Conservation (phyloP, 2,797 vertebrate genomes). For the Mus spretus region DNA sequence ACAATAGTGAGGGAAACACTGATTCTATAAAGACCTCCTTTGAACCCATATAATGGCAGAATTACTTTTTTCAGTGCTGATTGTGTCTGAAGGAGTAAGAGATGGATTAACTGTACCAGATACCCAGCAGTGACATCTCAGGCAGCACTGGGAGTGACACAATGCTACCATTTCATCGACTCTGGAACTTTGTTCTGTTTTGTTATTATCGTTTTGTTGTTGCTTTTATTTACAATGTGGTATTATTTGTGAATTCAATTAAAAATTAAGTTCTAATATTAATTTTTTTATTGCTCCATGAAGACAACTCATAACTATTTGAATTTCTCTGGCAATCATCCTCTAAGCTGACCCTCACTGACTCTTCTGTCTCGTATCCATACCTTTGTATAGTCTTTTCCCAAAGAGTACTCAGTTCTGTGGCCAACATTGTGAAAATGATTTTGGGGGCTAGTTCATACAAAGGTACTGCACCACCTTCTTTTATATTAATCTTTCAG, state of each 20-base stretch:
- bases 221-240: not conserved
- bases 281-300: not conserved
- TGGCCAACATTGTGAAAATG: not conserved
- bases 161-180: not conserved
- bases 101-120: too few species aligned
- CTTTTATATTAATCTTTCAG: not conserved
- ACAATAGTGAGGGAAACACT: not conserved
- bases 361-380: not conserved
- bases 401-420: not conserved
- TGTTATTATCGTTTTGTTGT: not conserved
- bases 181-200: not conserved
- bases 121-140: too few species aligned
- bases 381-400: not conserved
- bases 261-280: not conserved
- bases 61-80: not conserved
- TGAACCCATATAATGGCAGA: not conserved
- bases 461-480: not conserved
- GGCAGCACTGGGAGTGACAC: not conserved
- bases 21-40: not conserved
- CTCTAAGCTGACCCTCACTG: not conserved
- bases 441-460: not conserved
- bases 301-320: not conserved
- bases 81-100: not conserved
- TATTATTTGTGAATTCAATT: not conserved
- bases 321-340: not conserved